Percentiles rank a stretch among this genome's conserved stretches.
Evolutionary conservation across 2,888 invertebrate species (phyloP).

Genomic region (Antheraea assamensis): DNA sequence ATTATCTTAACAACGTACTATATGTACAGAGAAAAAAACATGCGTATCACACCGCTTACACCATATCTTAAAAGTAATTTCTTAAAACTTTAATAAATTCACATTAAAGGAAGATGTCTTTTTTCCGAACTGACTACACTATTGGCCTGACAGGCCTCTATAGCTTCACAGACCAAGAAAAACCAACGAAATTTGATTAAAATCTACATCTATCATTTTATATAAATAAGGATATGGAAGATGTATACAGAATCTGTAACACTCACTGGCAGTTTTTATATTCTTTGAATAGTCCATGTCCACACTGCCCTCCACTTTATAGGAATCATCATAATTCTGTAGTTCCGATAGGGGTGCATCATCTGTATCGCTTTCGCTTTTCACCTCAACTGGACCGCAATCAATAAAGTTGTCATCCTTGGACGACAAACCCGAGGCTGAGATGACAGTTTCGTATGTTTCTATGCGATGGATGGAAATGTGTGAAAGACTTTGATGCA

Average conservation of each 20-base stretch:
- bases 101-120: too few relatives aligned
- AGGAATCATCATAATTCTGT: constrained; percentile 24
- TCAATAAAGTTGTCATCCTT: constrained; percentile 51
- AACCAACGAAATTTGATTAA: too few relatives aligned
- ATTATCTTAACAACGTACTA: too few relatives aligned
- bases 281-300: background rate
- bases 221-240: too few relatives aligned
- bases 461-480: constrained; percentile 35
- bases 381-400: constrained; percentile 40
- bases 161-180: too few relatives aligned
- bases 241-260: background rate
- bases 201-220: too few relatives aligned
- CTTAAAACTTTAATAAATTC: too few relatives aligned
- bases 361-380: constrained; percentile 45
- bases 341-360: constrained; percentile 53
- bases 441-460: constrained; percentile 21
- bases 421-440: background rate
- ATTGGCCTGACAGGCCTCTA: too few relatives aligned
- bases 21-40: too few relatives aligned
- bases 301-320: constrained; percentile 5
- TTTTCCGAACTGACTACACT: too few relatives aligned
- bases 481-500: constrained; percentile 36
- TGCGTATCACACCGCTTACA: too few relatives aligned
- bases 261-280: background rate
- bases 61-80: too few relatives aligned